Conservation (phyloP, 2,113 vertebrate genomes). For the Laterallus jamaicensis region DNA sequence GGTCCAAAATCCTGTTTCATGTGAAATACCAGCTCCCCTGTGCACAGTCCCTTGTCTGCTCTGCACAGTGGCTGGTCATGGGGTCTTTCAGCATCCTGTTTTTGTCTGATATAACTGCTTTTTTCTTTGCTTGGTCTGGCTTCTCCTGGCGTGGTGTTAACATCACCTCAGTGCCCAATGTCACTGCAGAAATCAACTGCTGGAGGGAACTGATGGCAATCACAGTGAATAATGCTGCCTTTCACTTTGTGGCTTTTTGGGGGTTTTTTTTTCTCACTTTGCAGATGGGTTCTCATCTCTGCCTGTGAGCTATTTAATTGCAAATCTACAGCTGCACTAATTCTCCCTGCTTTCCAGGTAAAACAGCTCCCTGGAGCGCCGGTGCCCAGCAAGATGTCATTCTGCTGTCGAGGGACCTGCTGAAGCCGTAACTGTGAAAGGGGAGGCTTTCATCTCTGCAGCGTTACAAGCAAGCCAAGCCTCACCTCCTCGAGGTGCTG, state of each 20-base stretch:
- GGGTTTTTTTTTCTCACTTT: background rate
- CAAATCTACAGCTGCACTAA: background rate
- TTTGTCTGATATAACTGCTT: background rate
- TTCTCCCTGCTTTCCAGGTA: conserved; percentile 67
- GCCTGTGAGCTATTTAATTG: background rate
- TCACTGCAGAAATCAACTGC: background rate
- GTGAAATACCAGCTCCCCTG: background rate
- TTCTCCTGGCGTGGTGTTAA: background rate
- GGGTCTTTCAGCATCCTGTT: background rate
- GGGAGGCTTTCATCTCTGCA: conserved; percentile 32
- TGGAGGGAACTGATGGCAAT: background rate
- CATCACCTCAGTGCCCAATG: background rate
- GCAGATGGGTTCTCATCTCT: background rate
- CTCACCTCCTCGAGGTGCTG: conserved; percentile 24
- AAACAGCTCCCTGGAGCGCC: background rate
- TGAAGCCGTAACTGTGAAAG: conserved; percentile 41
- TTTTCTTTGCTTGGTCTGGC: background rate
- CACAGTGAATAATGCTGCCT: background rate
- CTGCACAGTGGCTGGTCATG: background rate
- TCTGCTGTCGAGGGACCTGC: conserved; percentile 49
- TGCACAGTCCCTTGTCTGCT: background rate
- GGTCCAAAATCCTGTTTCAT: background rate
- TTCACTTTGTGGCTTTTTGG: background rate
- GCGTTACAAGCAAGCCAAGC: conserved; percentile 2
- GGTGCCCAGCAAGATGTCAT: background rate